A percentile compares a stretch with the other conserved stretches of the same genome.
phyloP scores from a whole-genome alignment of 2,113 vertebrate genomes.

The Hyperoodon ampullatus region DNA sequence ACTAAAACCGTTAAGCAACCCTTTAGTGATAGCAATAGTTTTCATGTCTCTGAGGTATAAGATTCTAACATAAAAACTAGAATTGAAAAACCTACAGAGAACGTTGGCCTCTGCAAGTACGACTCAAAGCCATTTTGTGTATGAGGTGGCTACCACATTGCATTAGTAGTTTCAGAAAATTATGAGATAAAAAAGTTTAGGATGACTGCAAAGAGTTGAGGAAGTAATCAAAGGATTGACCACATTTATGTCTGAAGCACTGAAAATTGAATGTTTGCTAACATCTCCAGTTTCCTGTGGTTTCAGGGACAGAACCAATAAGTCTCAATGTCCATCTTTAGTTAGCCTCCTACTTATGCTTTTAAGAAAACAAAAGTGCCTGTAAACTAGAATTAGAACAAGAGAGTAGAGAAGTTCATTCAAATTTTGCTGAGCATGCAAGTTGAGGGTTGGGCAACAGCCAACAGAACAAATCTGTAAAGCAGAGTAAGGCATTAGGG shows the following conservation, averaged over 20 bases:
- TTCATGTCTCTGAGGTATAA: neutral
- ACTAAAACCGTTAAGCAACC: neutral
- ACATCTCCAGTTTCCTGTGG: conserved; percentile 53
- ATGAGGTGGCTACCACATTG: neutral
- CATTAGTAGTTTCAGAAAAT: conserved; percentile 36
- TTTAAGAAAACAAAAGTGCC: conserved; percentile 47
- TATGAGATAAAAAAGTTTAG: neutral
- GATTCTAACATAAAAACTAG: neutral
- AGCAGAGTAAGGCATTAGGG: neutral
- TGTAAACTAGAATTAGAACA: conserved; percentile 46
- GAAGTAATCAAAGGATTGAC: conserved; percentile 30
- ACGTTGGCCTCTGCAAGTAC: neutral
- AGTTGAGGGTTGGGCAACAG: neutral
- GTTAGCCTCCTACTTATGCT: conserved; percentile 58
- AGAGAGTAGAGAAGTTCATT: conserved; percentile 10
- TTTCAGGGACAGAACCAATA: conserved; percentile 39
- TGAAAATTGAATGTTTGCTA: conserved; percentile 51
- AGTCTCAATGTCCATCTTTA: neutral
- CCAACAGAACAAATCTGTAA: neutral
- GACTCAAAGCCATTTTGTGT: neutral
- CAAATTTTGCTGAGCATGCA: conserved; percentile 52
- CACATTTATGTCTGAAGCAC: conserved; percentile 22
- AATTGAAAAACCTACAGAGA: neutral
- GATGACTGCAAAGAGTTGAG: neutral
- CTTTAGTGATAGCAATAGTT: neutral